These are phyloP conservation scores for Astreopora myriophthalma DNA, from an alignment of 64 coral and sea anemone genomes.

Conservation along the genomic window DNA sequence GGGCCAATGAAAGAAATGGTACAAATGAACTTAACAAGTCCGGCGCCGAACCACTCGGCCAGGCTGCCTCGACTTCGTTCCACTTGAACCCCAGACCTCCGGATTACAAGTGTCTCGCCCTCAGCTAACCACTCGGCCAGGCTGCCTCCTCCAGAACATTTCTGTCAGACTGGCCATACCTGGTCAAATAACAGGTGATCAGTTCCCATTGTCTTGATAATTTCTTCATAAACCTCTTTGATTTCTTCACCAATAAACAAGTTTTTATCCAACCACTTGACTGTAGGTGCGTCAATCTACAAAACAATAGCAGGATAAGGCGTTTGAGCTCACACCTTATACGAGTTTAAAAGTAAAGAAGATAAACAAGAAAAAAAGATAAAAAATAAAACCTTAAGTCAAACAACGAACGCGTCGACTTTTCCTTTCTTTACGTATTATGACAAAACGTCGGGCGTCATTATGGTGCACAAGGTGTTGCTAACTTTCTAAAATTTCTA, in stretches of 20 bases:
- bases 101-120: no score
- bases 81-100: no score
- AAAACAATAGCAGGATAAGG: not conserved
- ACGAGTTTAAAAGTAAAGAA: not conserved
- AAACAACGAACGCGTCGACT: no score
- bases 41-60: no score
- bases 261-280: slow-evolving; percentile 97
- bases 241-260: slow-evolving; percentile 98
- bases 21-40: no score
- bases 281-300: slow-evolving; percentile 87
- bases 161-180: slow-evolving; percentile 11
- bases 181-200: slow-evolving; percentile 88
- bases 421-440: no score
- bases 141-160: no score
- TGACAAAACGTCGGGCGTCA: no score
- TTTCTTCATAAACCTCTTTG: slow-evolving; percentile 96
- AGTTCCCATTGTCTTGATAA: slow-evolving; percentile 83
- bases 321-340: not conserved
- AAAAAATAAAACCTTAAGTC: no score
- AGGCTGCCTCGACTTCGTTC: no score
- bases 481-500: not conserved
- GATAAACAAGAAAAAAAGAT: not conserved
- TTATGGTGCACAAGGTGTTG: not conserved
- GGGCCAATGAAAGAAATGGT: no score
- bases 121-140: no score